These are phyloP conservation scores for Pogona vitticeps DNA, from an alignment of 2,113 vertebrate species.

Conservation along the genomic window DNA sequence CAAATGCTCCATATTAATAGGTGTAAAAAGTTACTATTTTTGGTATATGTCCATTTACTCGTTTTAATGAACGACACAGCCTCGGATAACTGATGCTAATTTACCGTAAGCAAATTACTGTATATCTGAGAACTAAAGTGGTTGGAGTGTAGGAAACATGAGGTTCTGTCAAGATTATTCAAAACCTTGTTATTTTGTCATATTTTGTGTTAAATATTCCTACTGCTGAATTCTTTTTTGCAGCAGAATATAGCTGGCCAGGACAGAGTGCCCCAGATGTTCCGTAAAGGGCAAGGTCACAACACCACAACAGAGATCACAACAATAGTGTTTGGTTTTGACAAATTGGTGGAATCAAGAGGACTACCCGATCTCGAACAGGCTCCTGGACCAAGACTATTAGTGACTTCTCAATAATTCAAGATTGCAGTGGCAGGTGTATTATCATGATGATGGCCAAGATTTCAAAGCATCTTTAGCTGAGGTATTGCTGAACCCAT, in stretches of 20 bases:
- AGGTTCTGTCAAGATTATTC: background rate
- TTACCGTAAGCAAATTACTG: background rate
- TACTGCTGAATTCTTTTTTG: background rate
- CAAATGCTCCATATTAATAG: slow-evolving; percentile 24
- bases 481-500: background rate
- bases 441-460: background rate
- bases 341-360: background rate
- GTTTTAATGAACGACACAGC: background rate
- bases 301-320: background rate
- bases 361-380: too few relatives aligned
- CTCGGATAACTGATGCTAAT: background rate
- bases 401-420: background rate
- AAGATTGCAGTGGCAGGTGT: background rate
- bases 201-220: background rate
- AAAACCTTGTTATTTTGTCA: background rate
- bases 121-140: background rate
- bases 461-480: background rate
- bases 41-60: slow-evolving; percentile 7
- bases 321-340: background rate
- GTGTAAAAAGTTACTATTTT: background rate
- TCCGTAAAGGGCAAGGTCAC: background rate
- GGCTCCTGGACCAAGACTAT: too few relatives aligned
- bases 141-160: background rate
- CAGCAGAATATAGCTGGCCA: too few relatives aligned
- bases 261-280: too few relatives aligned